phyloP scores from a whole-genome alignment of 2,888 invertebrate species.

The Acleris sparsana region DNA sequence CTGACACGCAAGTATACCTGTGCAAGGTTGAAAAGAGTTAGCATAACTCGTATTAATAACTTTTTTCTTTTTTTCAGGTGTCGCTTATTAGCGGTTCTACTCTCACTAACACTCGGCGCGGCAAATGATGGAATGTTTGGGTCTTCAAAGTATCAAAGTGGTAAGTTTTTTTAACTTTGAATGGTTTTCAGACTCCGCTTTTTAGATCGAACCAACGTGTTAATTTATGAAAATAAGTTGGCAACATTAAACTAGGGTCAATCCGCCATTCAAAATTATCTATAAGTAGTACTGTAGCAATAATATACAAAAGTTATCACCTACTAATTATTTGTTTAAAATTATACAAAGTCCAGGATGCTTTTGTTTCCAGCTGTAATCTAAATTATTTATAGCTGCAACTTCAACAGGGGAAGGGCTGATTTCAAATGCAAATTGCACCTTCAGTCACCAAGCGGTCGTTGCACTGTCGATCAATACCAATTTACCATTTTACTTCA shows the following conservation, averaged over 20 bases:
- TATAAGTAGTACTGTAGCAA: too few relatives aligned
- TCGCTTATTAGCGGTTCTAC: constrained; percentile 52
- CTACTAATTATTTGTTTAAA: too few relatives aligned
- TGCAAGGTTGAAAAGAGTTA: too few relatives aligned
- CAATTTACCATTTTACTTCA: constrained; percentile 22
- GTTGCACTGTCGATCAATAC: constrained; percentile 36
- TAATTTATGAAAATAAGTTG: background rate
- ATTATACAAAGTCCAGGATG: background rate
- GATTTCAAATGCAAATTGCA: constrained; percentile 45
- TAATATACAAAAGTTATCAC: too few relatives aligned
- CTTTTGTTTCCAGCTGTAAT: background rate
- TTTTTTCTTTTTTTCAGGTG: constrained; percentile 56
- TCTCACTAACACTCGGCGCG: constrained; percentile 53
- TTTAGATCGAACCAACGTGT: too few relatives aligned
- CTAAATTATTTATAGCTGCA: constrained; percentile 28
- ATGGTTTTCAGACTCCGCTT: background rate
- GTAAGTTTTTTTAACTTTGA: constrained; percentile 47
- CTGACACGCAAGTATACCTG: too few relatives aligned
- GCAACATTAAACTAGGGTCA: too few relatives aligned
- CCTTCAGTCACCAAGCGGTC: constrained; percentile 30
- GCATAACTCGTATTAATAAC: background rate
- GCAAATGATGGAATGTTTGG: constrained; percentile 71
- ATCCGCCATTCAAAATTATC: too few relatives aligned
- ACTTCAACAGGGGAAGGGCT: constrained; percentile 26
- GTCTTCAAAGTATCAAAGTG: constrained; percentile 68